Base-by-base conservation (phyloP, 2,888 invertebrate genomes). In the Leptopilina syphax region DNA sequence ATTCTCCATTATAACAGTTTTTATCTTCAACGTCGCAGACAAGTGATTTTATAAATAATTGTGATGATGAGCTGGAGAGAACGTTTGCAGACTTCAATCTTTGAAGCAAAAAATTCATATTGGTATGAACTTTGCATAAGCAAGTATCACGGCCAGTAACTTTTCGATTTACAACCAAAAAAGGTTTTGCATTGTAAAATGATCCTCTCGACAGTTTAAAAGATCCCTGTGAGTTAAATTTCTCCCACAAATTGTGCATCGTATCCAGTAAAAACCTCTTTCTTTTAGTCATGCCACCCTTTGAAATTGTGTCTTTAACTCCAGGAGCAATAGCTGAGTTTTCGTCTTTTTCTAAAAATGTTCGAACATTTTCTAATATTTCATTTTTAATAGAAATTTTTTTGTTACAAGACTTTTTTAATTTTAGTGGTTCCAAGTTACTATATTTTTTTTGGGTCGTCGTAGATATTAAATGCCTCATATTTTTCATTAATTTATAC, bases 311-410 rank as follows among this genome's bases (percentile, higher is more conserved):
- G 63, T 82, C 82, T 10, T 79, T 82, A 10, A 76, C 65, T 44
- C 82, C 82, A 41, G 82, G 79, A 34, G 82, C 79, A 65, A 73
- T 73, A 27, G 77, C 78, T 24, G 82, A 82, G 63, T 82, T 82
- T 70, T 82, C 82, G 65, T 80, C 82, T 13, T 66, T 65, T 80
- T 80, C 80, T 65, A 82, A 63, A 77, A 80, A 82, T 12, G 47
- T 54, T 27, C 47, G 4, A 18, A 77, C 65, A 12, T n/a, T 47
- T 68, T 50, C 77, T 12, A n/a, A n/a, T 65, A 77, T 77, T 65
- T 13, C 24, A n/a, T n/a, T 60, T 60, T 60, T 13, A 60, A 60
- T 60, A 60, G n/a, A 13, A 60, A n/a, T 60, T 18, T 60, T 18
- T 60, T 60, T 60, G n/a, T 60, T 7, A 3, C 4, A n/a, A 3